Base-by-base conservation (phyloP, 1,140 invertebrate genomes). In the Drosophila ironensis region DNA sequence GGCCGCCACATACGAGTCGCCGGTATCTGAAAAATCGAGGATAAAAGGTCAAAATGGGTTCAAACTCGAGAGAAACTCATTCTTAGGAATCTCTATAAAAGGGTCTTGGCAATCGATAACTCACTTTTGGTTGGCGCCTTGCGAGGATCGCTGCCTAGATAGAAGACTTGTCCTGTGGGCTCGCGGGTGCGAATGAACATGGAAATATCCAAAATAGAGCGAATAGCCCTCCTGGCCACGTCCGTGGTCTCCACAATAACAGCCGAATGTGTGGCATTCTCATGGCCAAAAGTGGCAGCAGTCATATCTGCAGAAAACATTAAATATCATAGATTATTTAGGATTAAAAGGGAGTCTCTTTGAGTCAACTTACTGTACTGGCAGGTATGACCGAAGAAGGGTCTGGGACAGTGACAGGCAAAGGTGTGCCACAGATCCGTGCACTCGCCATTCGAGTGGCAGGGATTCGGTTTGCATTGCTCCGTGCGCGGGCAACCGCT, bases 151-250 rank as follows among this genome's bases (percentile, higher is more conserved):
- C 95, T 94, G 9, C 97, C 97, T 17, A 98, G 89, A 90, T 97
- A 97, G 89, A 98, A 97, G 40, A 98, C 95, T 63, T 96, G 94
- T 1, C 97, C 97, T 2, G 93, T 92, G 2, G 93, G 91, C 88
- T 98, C 94, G 33, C 97, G 91, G 0, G 97, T 98, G 22, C 96
- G 92, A 37, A 98, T 94, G 88, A 98, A 97, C 94, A 99, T 97
- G 1, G 96, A 97, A 30, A 98, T 95, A 87, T 98, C 96, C 19
- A 98, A 93, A 37, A 96, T 94, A 20, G 93, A 94, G 48, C 94
- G 92, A 27, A 97, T 94, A 0, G 93, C 93, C 20, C 93, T 90
- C 17, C 94, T 92, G 1, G 95, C 94, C 25, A 91, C 88, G 57
- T 94, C 93, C 0, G 92, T 91, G 11, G 96, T 94, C 28, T 90